Base-by-base conservation (phyloP, 2,113 vertebrate species). In the Falcunculus frontatus region DNA sequence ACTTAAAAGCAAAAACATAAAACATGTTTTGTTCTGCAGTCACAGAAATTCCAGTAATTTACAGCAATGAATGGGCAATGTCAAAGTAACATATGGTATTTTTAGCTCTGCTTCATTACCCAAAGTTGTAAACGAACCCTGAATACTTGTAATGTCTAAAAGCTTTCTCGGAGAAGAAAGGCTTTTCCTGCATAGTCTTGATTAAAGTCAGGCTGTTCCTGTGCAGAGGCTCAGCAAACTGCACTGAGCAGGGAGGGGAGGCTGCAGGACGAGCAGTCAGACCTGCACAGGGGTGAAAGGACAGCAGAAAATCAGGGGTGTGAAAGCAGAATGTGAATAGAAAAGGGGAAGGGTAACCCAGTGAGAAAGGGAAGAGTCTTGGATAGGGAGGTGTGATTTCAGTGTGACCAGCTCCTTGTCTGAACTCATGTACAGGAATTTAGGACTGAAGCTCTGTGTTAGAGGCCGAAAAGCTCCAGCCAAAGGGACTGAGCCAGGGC, bases 101-200 rank as follows among this genome's bases (percentile, higher is more conserved):
- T 96, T 94, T 89, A 96, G 92, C 93, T 95, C 67, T 90, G 93
- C 92, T 92, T 95, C 92, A 91, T 96, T 96, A 96, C 90, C 93
- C 89, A 55, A 2, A 19, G 89, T 86, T 85, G 87, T 94, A 94
- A 95, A 94, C 1, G 35, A 95, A 79, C 89, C 65, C 77, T 75
- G 77, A 78, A 47, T 63, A 62, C 60, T 93, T 93, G 89, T 90
- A 95, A 95, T 0, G 1, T 81, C 87, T 74, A 76, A 89, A 96
- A 95, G 85, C 89, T 93, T 95, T 77, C 92, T 82, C 14, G 5
- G 72, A 76, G 79, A 92, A 94, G 55, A 92, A 94, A 73, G 49
- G 30, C 42, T 87, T 90, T 90, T 87, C 62, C 86, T 81, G 62
- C 80, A 21, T 4, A 76, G 68, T 63, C 50, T 60, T 95, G 92